A percentile compares a stretch with the other conserved stretches of the same genome.
These are phyloP conservation scores for Xestoiulus laeticollis DNA, from an alignment of 2,888 invertebrate genomes.

Conservation along the genomic window DNA sequence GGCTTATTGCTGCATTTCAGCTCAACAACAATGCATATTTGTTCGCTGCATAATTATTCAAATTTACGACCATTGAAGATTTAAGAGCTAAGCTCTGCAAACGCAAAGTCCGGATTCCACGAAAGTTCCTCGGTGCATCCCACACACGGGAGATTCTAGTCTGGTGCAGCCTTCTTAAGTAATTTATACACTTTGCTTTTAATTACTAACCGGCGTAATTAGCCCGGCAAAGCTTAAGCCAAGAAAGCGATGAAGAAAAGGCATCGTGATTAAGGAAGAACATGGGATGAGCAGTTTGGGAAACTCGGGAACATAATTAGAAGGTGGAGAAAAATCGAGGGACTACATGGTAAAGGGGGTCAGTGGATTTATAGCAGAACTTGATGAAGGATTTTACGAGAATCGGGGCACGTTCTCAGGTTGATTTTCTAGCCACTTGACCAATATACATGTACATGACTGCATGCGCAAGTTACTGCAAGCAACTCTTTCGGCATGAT, in stretches of 20 bases:
- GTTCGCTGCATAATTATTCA: conserved; percentile 15
- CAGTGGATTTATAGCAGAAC: background rate
- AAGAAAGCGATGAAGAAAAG: conserved; percentile 11
- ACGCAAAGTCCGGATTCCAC: background rate
- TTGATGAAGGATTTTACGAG: background rate
- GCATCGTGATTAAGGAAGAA: conserved; percentile 5
- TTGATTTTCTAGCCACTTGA: background rate
- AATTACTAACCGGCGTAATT: conserved; percentile 28
- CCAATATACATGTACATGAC: too few species aligned
- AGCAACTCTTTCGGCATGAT: too few species aligned
- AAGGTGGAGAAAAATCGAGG: background rate
- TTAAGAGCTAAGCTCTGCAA: background rate
- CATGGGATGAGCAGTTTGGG: background rate
- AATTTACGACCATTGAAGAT: conserved; percentile 13
- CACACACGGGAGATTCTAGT: background rate
- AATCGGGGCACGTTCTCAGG: background rate
- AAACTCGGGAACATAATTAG: background rate
- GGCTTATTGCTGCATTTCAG: background rate
- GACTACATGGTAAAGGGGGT: background rate
- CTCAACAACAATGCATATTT: background rate
- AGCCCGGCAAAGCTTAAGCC: conserved; percentile 15
- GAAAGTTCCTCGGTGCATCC: background rate
- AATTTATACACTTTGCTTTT: conserved; percentile 32
- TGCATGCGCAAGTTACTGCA: too few species aligned
- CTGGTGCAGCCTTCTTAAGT: background rate